A percentile compares a stretch with the other conserved stretches of the same genome.
Conservation (phyloP, 2,113 vertebrate species). For the Varanus salvator region DNA sequence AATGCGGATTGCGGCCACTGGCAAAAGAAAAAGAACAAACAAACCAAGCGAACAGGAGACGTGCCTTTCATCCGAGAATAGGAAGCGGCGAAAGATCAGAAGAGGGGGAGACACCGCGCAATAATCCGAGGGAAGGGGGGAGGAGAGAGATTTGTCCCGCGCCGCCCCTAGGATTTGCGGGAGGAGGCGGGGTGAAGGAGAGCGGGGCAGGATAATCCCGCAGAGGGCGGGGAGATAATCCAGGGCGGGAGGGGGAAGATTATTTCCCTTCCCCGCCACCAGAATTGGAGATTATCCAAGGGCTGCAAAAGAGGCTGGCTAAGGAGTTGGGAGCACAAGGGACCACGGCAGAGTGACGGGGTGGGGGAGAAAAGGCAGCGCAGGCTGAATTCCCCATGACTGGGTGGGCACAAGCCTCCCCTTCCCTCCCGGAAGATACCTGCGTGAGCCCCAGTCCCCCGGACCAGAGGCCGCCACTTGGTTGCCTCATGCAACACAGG, state of each 20-base stretch:
- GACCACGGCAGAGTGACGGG: background rate
- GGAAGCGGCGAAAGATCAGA: background rate
- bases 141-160: conserved; percentile 16
- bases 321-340: background rate
- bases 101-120: background rate
- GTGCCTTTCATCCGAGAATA: conserved; percentile 1
- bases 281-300: conserved; percentile 7
- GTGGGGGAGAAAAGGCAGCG: conserved; percentile 14
- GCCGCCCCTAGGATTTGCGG: conserved; percentile 46
- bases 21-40: background rate
- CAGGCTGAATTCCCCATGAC: conserved; percentile 16
- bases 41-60: background rate
- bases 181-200: conserved; percentile 56
- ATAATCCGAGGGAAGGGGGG: conserved; percentile 48
- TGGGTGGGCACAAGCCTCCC: background rate
- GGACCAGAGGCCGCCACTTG: conserved; percentile 32
- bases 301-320: background rate
- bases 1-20: conserved; percentile 40
- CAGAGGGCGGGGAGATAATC: conserved; percentile 55
- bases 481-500: background rate
- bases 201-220: conserved; percentile 2
- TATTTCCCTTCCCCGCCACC: background rate
- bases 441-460: background rate
- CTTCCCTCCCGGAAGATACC: background rate
- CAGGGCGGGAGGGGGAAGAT: conserved; percentile 25